phyloP scores from a whole-genome alignment of 2,113 vertebrate species.

The Pollachius pollachius region DNA sequence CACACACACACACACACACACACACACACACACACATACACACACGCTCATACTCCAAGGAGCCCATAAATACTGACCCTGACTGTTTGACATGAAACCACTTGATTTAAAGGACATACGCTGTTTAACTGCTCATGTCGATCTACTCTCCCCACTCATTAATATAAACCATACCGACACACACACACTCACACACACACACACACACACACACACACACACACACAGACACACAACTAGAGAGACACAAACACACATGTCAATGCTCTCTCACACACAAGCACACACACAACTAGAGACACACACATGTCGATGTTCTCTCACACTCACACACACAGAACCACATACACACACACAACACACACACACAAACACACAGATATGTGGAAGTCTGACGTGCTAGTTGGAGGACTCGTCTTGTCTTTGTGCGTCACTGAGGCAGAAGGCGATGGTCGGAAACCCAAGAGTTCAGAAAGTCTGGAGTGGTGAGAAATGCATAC shows the following conservation, averaged over 20 bases:
- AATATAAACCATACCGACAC: neutral
- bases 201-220: constrained; percentile 6
- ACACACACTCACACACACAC: constrained; percentile 13
- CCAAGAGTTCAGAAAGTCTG: too few species aligned
- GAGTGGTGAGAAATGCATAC: too few species aligned
- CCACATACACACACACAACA: too few species aligned
- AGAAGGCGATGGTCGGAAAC: too few species aligned
- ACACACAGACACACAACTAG: constrained; percentile 8
- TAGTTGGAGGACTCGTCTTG: too few species aligned
- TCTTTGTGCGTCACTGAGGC: too few species aligned
- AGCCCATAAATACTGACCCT: neutral
- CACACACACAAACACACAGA: too few species aligned
- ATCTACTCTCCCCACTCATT: neutral
- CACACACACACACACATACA: neutral
- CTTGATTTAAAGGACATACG: neutral
- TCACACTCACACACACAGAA: too few species aligned
- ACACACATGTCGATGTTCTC: too few species aligned
- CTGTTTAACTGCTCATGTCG: neutral
- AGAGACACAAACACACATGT: neutral
- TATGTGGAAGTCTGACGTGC: too few species aligned
- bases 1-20: constrained; percentile 5
- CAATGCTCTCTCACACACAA: neutral
- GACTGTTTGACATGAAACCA: neutral
- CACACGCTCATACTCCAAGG: neutral
- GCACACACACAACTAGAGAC: neutral